These are phyloP conservation scores for Anoplolepis gracilipes DNA, from an alignment of 1,140 invertebrate genomes.

Conservation along the genomic window DNA sequence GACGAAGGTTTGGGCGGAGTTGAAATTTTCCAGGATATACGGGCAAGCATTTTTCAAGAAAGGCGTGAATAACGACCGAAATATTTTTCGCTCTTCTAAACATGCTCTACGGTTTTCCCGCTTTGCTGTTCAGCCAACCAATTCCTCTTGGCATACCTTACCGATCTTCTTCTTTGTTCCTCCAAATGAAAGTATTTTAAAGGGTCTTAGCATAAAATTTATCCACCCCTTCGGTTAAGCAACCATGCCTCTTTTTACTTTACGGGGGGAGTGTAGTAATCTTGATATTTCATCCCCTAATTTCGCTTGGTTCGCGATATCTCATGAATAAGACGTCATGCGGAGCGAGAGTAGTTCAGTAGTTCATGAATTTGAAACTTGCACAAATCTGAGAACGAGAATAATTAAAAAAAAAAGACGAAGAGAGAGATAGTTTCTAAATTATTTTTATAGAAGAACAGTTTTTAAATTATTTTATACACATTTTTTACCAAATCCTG, in stretches of 20 bases:
- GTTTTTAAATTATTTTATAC: not conserved
- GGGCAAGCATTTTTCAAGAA: slow-evolving; percentile 77
- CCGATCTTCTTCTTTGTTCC: slow-evolving; percentile 73
- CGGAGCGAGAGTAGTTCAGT: not conserved
- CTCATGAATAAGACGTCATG: slow-evolving; percentile 56
- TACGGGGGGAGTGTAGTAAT: slow-evolving; percentile 53
- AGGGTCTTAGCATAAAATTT: slow-evolving; percentile 82
- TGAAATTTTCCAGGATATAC: slow-evolving; percentile 76
- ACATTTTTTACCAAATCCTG: too few species aligned
- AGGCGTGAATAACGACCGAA: slow-evolving; percentile 78
- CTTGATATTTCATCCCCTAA: slow-evolving; percentile 59
- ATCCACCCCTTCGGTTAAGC: slow-evolving; percentile 83
- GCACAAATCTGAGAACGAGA: not conserved
- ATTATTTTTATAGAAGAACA: not conserved
- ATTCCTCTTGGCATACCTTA: slow-evolving; percentile 29
- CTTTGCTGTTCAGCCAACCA: slow-evolving; percentile 72
- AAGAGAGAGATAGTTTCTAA: not conserved
- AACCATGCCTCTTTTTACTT: slow-evolving; percentile 79
- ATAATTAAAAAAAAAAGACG: not conserved
- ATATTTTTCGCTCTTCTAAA: slow-evolving; percentile 79
- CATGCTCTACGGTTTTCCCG: slow-evolving; percentile 65
- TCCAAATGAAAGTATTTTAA: slow-evolving; percentile 80
- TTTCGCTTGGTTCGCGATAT: slow-evolving; percentile 70
- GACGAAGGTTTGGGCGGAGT: slow-evolving; percentile 69
- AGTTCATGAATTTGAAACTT: slow-evolving; percentile 3